Base-by-base conservation (phyloP, 2,113 vertebrate species). In the human region DNA sequence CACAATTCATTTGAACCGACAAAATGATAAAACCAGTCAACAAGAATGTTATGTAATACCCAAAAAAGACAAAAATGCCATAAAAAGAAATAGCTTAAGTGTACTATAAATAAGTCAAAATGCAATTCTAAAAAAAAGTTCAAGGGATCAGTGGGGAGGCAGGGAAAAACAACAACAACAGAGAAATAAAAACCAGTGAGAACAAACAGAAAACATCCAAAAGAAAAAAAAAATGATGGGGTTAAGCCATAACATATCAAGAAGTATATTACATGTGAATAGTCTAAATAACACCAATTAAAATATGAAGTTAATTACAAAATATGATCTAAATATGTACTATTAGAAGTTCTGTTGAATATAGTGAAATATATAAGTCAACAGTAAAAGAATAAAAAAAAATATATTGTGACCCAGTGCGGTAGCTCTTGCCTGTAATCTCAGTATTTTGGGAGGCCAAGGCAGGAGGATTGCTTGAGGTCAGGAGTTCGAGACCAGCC, bases 371-470 rank as follows among this genome's bases (percentile, higher is more conserved):
- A 78, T 23, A 13, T 1, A 30, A 30, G 8, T 10, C 9, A 4
- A 43, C 35, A 90, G 18, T 38, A 18, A 75, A 89, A 40, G 45
- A 16, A 50, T 22, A 14, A 3, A 30, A 64, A 22, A 52, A 81
- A 10, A 75, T 20, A 14, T n/a, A 73, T n/a, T 8, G 43, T 22
- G 30, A 20, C 52, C 52, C 18, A 0, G 18, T 2, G 0, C 0
- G 0, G 52, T 20, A 55, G 52, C 52, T 20, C 52, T 55, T 55
- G 52, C 52, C 52, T 55, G 52, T 55, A 55, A 55, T 55, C 52
- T 55, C 52, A 55, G 52, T 55, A 20, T 55, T 55, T 55, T 20
- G 52, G 52, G 52, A 55, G 52, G 52, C 52, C 52, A 55, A 55
- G 6, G 6, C 52, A 55, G 18, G 52, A 55, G 52, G 17, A 55